Evolutionary conservation across 2,113 vertebrate genomes (phyloP), one percentile per base, ranked within the genome.

Genomic region (Zeus faber): DNA sequence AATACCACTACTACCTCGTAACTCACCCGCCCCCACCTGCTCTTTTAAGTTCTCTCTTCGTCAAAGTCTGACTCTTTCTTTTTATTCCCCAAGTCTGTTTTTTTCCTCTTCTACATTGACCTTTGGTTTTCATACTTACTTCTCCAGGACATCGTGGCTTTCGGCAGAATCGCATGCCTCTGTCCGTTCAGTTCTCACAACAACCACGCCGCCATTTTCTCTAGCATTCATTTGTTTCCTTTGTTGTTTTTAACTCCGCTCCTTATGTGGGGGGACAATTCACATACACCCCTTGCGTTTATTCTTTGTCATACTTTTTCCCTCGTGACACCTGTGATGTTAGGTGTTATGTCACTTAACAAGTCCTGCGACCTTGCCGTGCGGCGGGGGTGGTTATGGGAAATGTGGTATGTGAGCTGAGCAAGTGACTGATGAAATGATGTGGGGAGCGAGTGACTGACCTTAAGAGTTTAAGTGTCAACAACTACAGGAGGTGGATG

Each of bases 1-100:
- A 96, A 88, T 93, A 85, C 92, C 66, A 51, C 49, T 89, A 72
- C 59, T 87, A 86, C 55, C 70, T 65, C 0, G 61, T 79, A 62
- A 62, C 52, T 64, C 68, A 74, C 74, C 68, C 72, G 65, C 62
- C 72, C 67, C 72, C 67, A 60, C 60, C 66, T 37, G 14, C 51
- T 58, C 62, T 62, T 29, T 47, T 39, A 51, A 61, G 31, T 53
- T 60, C 31, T 33, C 49, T 41, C 8, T 46, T 17, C 13, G 48
- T 63, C 62, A 76, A 5, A 37, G 5, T 48, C 21, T 33, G 5
- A 4, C 35, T 55, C 52, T 1, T 50, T 49, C 47, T 27, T 26
- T 41, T 33, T 21, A 45, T 62, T 55, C 37, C 24, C 10, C 69
- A 68, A 70, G 60, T 70, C 75, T 58, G 35, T 50, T 26, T 68